Conservation (phyloP, 2,113 vertebrate genomes). For the Macrotus californicus region DNA sequence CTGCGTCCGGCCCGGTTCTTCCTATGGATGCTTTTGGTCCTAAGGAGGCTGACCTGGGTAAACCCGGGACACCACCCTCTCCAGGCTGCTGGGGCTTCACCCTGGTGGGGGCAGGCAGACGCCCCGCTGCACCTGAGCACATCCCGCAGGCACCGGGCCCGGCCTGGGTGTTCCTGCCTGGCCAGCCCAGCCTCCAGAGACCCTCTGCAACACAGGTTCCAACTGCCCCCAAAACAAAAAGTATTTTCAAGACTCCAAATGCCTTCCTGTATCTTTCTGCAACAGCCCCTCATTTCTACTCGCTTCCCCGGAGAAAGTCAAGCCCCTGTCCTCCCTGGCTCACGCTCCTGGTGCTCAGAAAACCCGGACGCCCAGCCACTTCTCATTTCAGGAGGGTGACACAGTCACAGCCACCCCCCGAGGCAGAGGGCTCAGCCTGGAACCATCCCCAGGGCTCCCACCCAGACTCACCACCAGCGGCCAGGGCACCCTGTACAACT, state of each 20-base stretch:
- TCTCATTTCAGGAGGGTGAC: neutral
- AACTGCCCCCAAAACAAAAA: neutral
- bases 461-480: slow-evolving; percentile 81
- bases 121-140: fast-evolving
- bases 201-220: neutral
- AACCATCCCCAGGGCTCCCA: neutral
- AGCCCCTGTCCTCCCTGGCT: neutral
- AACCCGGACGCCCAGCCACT: neutral
- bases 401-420: neutral
- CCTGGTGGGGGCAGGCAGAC: neutral
- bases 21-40: neutral
- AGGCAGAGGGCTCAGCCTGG: neutral
- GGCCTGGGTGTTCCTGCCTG: neutral
- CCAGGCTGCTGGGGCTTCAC: neutral
- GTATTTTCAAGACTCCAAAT: neutral
- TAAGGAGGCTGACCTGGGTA: neutral
- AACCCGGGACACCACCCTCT: neutral
- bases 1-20: neutral
- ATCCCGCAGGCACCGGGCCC: neutral
- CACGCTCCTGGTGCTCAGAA: neutral
- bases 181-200: neutral
- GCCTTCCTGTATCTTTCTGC: neutral
- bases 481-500: slow-evolving; percentile 85
- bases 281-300: neutral
- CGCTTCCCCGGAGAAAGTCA: neutral